Evolutionary conservation across 2,113 vertebrate genomes (phyloP), one percentile per base, ranked within the genome.

Genomic region (Balaeniceps rex): DNA sequence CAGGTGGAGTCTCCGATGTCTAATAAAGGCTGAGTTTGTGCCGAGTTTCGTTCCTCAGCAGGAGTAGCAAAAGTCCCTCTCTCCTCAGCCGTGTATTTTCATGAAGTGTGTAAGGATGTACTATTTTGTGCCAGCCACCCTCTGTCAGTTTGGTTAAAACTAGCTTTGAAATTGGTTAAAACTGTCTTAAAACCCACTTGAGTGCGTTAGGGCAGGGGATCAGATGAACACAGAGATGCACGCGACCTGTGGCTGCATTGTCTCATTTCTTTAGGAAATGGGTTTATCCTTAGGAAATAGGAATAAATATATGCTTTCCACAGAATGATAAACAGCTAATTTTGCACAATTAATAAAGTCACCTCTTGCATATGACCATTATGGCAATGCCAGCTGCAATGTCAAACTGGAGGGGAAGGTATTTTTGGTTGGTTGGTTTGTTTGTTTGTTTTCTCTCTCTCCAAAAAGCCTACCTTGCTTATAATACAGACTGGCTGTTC

Each of bases 241-340:
- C 0, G 0, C 23, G 47, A 46, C 7, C n/a, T 78, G 12, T 55
- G n/a, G 21, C 29, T 84, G 28, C 29, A 2, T 38, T 64, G 10
- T 66, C 47, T 60, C 16, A 11, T 36, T 66, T 52, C 54, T 58
- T 81, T 86, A 61, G 70, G 36, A 94, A 90, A 55, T 21, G 12
- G 11, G 12, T 12, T 60, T 86, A 33, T 58, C 31, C 13, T 40
- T 52, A 81, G 69, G 38, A 96, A 93, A 81, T 54, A 65, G 77
- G 26, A 75, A 75, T 51, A 64, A 82, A 78, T 40, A 31, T 7
- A 17, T 78, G 28, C 15, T 93, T 87, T 65, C 26, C 25, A 49
- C 11, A 60, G 87, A 26, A 36, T 34, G 24, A 47, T 44, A 25
- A 77, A 55, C 14, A 29, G 29, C 40, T 84, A 34, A 57, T 47